Evolutionary conservation across 2,797 vertebrate genomes (phyloP), one percentile per base, ranked within the genome.

Genomic region (Cephalopachus bancanus): DNA sequence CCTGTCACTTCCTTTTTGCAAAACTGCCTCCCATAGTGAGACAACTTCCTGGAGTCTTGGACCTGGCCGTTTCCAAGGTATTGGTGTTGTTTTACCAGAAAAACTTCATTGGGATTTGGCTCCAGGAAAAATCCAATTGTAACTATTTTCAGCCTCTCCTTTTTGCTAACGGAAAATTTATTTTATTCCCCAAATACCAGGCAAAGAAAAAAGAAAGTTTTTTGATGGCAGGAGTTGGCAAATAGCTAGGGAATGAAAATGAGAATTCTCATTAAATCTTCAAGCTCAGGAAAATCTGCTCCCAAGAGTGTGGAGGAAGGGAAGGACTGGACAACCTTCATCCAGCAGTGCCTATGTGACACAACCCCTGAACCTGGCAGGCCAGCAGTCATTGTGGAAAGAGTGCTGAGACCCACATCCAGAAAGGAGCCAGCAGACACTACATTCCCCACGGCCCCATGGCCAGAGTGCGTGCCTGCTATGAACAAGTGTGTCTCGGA

Each of bases 211-310:
- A 33, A 76, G 80, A 19, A 17, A 2, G 0, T 11, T 60, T 72
- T 90, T 65, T 59, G 33, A 59, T 69, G 10, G 26, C 87, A 87
- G 14, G 60, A 80, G 14, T n/a, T 91, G 59, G 16, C 30, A 71
- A 55, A 64, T 37, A 72, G 62, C 17, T 88, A 53, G 62, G 62
- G 19, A 96, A 94, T 26, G 24, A 49, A 86, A 80, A 59, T 30
- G 22, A 86, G 53, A 94, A 92, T 53, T 85, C 80, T 44, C 16
- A 20, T 91, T 75, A 76, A 75, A 86, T 72, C 16, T 89, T 96
- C 26, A 91, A 83, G 64, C 26, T 91, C 53, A 69, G 90, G 72
- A 92, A 89, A 71, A 19, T 28, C 37, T 79, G 83, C 16, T 95
- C 65, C 20, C 12, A 86, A n/a, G 71, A 51, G 80, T 44, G 14